Evolutionary conservation across 2,888 invertebrate genomes (phyloP).

Genomic region (Hetaerina titia): DNA sequence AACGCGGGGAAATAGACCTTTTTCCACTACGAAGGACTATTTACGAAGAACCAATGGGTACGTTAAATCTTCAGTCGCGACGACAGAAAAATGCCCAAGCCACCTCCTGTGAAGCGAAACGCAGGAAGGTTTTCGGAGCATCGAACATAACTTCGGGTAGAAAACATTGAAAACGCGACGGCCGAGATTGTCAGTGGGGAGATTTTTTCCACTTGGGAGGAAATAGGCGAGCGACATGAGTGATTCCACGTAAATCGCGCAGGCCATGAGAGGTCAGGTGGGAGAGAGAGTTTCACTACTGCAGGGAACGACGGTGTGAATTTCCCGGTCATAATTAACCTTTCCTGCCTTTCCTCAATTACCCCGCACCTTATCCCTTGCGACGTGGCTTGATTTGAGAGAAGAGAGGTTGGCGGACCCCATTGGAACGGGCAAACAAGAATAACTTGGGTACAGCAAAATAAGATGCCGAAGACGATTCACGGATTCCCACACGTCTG

Average conservation of each 20-base stretch:
- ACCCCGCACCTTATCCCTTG: neutral
- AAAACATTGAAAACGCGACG: no score
- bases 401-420: no score
- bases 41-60: neutral
- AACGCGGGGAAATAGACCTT: neutral
- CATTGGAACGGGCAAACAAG: no score
- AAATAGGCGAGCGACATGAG: neutral
- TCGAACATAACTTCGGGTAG: no score
- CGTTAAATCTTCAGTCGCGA: neutral
- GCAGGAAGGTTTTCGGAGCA: no score
- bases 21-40: no score
- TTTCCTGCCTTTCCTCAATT: no score
- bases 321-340: neutral
- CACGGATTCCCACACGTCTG: no score
- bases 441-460: no score
- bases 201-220: neutral
- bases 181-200: neutral
- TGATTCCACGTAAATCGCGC: neutral
- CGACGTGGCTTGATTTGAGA: no score
- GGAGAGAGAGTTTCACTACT: neutral
- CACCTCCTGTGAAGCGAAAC: neutral
- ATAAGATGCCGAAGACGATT: no score
- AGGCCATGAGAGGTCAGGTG: neutral
- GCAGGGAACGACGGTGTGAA: neutral
- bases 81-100: neutral